Base-by-base conservation (phyloP, 2,797 vertebrate species). In the Sebastiscus tertius region DNA sequence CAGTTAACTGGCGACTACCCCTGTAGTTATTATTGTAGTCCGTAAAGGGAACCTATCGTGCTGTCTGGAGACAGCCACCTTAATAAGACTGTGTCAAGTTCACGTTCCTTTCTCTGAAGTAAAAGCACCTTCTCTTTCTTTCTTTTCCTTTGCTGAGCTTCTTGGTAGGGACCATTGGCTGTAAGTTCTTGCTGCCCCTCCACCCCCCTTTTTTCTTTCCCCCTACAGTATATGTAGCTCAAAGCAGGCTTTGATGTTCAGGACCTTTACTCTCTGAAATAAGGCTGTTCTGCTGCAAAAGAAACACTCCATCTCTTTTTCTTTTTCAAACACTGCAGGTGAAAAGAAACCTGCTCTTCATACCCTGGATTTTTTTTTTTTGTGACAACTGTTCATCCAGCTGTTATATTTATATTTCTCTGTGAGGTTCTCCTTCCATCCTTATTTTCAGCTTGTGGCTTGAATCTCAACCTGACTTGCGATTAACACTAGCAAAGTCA, bases 161-260 rank as follows among this genome's bases (percentile, higher is more conserved):
- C 36, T 81, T 34, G 24, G 65, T 69, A 27, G 58, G 33, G 76
- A 84, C 42, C 54, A 13, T 18, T 60, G 69, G 27, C 72, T 86
- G 49, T 75, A 77, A 81, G 79, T 62, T 82, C 52, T 24, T 55
- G 58, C 74, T 72, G 46, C 80, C 33, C 60, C 56, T 72, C 14
- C 72, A 27, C 62, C 58, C 27, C 77, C 61, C 42, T 58, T 59
- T 31, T 46, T 61, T 20, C 80, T 49, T 73, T 58, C 13, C 61
- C 31, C 6, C 67, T 79, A 10, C 12, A 39, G 36, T 54, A 60
- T 84, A 86, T 79, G 80, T 76, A 80, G 67, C 80, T 80, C 36
- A 83, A 69, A 81, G 77, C 68, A 62, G 61, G 29, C 92, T 93
- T 92, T 93, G 90, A 91, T 92, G 87, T 88, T 84, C 66, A 54